Conservation (phyloP, 2,888 invertebrate genomes). For the Acrocyrtus sp. region DNA sequence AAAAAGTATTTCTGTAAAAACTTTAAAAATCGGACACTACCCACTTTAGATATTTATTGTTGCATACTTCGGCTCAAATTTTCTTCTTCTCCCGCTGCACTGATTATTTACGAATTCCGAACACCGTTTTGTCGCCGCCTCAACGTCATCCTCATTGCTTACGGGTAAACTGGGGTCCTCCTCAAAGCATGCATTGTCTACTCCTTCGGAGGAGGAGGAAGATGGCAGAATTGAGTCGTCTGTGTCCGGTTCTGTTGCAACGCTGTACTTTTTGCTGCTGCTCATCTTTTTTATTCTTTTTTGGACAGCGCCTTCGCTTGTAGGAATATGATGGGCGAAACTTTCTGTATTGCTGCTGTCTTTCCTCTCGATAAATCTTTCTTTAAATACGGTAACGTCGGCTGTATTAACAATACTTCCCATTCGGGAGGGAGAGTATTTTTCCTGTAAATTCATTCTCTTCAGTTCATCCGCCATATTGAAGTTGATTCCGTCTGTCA, state of each 20-base stretch:
- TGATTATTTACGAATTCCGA: constrained; percentile 26
- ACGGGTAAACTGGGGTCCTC: background rate
- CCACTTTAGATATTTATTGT: constrained; percentile 28
- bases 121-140: constrained; percentile 21
- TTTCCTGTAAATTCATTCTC: constrained; percentile 25
- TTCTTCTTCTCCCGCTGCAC: constrained; percentile 32
- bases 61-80: constrained; percentile 44
- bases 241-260: background rate
- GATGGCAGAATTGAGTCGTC: background rate
- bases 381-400: constrained; percentile 24
- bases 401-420: constrained; percentile 39
- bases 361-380: constrained; percentile 6
- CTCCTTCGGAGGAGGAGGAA: background rate
- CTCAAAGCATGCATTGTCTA: constrained; percentile 26
- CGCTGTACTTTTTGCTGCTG: constrained; percentile 10
- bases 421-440: constrained; percentile 8
- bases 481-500: constrained; percentile 46
- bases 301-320: background rate
- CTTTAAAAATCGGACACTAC: too few species aligned
- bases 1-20: too few species aligned
- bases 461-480: constrained; percentile 46
- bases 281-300: background rate
- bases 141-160: constrained; percentile 1
- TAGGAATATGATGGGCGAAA: background rate
- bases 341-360: constrained; percentile 35